These are phyloP conservation scores for Meleagris gallopavo DNA, from an alignment of 2,113 vertebrate species.

Conservation along the genomic window DNA sequence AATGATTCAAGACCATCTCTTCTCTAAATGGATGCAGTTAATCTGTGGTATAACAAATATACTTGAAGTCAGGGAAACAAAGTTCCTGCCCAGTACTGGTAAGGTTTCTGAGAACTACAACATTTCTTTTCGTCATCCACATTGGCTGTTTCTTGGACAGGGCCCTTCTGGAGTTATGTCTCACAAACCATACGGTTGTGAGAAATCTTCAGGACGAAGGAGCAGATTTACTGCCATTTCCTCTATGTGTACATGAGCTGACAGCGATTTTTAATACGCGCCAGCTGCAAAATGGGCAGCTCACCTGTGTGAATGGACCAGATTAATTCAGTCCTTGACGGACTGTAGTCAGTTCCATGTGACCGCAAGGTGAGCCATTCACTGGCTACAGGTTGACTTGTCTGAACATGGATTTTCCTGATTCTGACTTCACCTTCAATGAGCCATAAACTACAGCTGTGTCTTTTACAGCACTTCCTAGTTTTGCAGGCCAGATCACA, in stretches of 20 bases:
- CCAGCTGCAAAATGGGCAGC: not conserved
- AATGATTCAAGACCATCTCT: constrained; percentile 54
- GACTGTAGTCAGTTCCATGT: not conserved
- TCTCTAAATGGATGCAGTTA: constrained; percentile 55
- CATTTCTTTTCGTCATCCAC: not conserved
- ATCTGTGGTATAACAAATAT: constrained; percentile 62
- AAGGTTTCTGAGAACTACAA: constrained; percentile 22
- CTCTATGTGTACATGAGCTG: fast-evolving
- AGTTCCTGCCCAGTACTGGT: constrained; percentile 2
- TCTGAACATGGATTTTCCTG: not conserved
- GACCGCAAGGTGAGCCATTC: not conserved
- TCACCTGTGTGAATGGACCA: not conserved
- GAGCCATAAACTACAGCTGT: not conserved
- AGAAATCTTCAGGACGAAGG: not conserved
- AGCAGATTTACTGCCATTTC: not conserved
- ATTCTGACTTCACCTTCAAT: not conserved
- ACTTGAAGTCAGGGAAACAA: constrained; percentile 23
- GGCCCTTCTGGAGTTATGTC: not conserved
- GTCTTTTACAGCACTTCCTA: not conserved
- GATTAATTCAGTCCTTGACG: too few species aligned
- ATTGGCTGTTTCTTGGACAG: not conserved
- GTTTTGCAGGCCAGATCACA: not conserved
- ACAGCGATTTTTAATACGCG: not conserved
- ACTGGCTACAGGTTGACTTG: not conserved
- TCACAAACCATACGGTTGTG: not conserved